These are phyloP conservation scores for Xanthia icteritia DNA, from an alignment of 2,888 invertebrate genomes.

Conservation along the genomic window DNA sequence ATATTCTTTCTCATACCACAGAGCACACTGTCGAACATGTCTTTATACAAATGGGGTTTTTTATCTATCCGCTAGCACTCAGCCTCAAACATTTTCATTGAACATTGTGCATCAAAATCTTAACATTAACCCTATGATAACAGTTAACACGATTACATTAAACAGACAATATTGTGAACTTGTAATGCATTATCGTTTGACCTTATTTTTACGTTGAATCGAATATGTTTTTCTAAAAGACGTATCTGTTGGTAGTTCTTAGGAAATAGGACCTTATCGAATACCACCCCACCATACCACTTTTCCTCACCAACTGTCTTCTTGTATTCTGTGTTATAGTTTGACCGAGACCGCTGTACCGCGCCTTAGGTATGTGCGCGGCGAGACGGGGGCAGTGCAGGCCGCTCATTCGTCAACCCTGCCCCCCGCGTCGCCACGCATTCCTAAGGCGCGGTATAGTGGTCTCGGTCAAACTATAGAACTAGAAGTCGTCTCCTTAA, in stretches of 20 bases:
- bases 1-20: constrained; percentile 50
- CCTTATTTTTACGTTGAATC: constrained; percentile 73
- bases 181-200: constrained; percentile 80
- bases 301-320: not conserved
- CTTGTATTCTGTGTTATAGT: not conserved
- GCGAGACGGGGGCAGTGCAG: no score
- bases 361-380: no score
- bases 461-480: not conserved
- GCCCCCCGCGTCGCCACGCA: no score
- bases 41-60: constrained; percentile 68
- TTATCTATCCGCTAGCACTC: constrained; percentile 64
- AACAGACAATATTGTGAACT: constrained; percentile 81
- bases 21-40: constrained; percentile 50
- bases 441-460: no score
- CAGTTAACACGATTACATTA: constrained; percentile 85
- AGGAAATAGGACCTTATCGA: not conserved
- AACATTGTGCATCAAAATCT: constrained; percentile 84
- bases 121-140: constrained; percentile 83
- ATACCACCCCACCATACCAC: no score
- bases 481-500: no score
- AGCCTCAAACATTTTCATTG: constrained; percentile 76
- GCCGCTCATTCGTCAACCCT: no score
- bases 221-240: constrained; percentile 69
- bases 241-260: constrained; percentile 70
- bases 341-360: no score